Percentiles rank a stretch among this genome's conserved stretches.
Evolutionary conservation across 2,888 invertebrate genomes (phyloP).

Genomic region (Epirrita christyi): DNA sequence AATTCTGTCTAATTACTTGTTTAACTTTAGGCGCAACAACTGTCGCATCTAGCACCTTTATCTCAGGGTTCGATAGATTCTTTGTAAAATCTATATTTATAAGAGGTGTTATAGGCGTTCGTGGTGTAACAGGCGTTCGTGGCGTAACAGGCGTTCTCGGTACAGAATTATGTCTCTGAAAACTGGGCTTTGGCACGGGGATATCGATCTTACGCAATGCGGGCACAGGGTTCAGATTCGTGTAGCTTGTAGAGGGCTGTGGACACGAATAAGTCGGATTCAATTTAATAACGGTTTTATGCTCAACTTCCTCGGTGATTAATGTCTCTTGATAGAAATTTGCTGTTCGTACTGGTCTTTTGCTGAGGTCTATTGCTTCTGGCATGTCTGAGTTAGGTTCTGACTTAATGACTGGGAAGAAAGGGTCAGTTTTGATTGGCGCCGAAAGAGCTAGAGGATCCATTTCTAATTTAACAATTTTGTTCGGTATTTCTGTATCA

Average conservation of each 20-base stretch:
- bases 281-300: slow-evolving; percentile 68
- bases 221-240: slow-evolving; percentile 51
- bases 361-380: slow-evolving; percentile 68
- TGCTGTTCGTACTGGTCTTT: slow-evolving; percentile 59
- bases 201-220: slow-evolving; percentile 53
- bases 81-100: slow-evolving; percentile 77
- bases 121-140: slow-evolving; percentile 50
- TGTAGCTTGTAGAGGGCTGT: slow-evolving; percentile 73
- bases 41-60: slow-evolving; percentile 67
- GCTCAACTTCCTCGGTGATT: slow-evolving; percentile 54
- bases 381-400: slow-evolving; percentile 10
- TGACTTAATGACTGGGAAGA: slow-evolving; percentile 10
- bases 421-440: slow-evolving; percentile 24
- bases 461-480: slow-evolving; percentile 42
- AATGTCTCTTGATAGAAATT: slow-evolving; percentile 79
- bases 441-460: slow-evolving; percentile 35
- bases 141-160: slow-evolving; percentile 46
- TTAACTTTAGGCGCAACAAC: slow-evolving; percentile 50
- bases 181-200: slow-evolving; percentile 50
- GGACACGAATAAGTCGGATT: slow-evolving; percentile 73
- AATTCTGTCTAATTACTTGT: slow-evolving; percentile 62
- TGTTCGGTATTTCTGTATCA: slow-evolving; percentile 53
- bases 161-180: slow-evolving; percentile 37
- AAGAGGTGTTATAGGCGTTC: slow-evolving; percentile 64
- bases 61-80: slow-evolving; percentile 68